phyloP scores from a whole-genome alignment of 2,888 invertebrate species.

The Nowickia ferox region DNA sequence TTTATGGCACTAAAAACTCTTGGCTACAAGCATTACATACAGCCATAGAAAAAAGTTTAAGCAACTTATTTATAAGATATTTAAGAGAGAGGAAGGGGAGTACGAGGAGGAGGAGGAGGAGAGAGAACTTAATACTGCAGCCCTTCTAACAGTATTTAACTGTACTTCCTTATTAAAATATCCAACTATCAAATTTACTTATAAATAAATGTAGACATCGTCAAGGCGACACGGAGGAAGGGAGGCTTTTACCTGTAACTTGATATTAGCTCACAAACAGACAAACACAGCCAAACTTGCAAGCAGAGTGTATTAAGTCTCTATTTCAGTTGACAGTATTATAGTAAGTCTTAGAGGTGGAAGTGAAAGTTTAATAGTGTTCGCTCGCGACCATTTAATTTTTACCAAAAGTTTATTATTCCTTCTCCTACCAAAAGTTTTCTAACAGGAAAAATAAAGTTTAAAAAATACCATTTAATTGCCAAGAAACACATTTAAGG shows the following conservation, averaged over 20 bases:
- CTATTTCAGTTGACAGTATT: background rate
- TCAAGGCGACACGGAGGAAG: background rate
- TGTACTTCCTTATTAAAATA: background rate
- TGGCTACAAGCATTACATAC: background rate
- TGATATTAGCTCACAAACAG: background rate
- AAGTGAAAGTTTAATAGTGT: constrained; percentile 7
- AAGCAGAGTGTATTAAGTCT: background rate
- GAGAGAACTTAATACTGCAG: background rate
- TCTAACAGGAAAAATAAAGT: background rate
- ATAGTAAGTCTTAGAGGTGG: background rate
- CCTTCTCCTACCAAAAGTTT: background rate
- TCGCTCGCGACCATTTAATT: constrained; percentile 17
- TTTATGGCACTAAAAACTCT: background rate
- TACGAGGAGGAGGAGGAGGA: background rate
- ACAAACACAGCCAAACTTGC: background rate
- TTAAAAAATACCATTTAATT: background rate
- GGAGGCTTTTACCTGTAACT: background rate
- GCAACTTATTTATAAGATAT: background rate
- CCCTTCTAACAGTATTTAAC: background rate
- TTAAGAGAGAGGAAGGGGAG: background rate
- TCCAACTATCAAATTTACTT: constrained; percentile 18
- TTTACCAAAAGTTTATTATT: background rate
- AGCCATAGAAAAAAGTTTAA: background rate
- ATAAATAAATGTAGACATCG: constrained; percentile 12
- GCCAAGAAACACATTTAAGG: background rate